These are phyloP conservation scores for Geodia barretti DNA, from an alignment of 37 sponge, comb jelly and placozoan species.

Conservation along the genomic window DNA sequence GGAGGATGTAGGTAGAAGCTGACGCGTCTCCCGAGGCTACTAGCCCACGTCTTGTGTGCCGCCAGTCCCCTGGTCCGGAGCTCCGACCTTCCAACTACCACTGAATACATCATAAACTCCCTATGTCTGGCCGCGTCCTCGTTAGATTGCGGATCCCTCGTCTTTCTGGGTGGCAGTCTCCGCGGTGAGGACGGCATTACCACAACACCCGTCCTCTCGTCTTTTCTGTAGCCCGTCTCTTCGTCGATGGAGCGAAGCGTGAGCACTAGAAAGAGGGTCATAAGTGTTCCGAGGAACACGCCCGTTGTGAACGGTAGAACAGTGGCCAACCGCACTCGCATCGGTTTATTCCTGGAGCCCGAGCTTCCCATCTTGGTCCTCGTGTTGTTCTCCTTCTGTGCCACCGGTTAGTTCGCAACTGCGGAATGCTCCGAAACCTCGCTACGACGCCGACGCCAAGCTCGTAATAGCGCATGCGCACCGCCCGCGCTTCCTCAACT, in stretches of 20 bases:
- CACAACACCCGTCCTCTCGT: not conserved
- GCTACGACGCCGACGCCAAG: too few relatives aligned
- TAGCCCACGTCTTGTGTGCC: slow-evolving; percentile 21
- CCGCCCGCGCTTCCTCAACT: too few relatives aligned
- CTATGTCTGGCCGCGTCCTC: not conserved
- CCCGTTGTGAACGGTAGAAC: slow-evolving; percentile 38
- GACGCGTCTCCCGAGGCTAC: not conserved
- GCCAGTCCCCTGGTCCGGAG: not conserved
- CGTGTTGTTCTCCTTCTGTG: not conserved
- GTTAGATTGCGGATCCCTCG: not conserved
- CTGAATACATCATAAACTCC: slow-evolving; percentile 19
- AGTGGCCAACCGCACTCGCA: slow-evolving; percentile 1
- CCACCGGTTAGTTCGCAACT: not conserved
- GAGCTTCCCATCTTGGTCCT: too few relatives aligned
- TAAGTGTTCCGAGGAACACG: slow-evolving; percentile 38
- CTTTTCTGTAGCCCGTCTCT: not conserved
- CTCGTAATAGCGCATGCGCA: not conserved
- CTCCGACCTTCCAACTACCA: not conserved
- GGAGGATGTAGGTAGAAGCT: slow-evolving; percentile 14
- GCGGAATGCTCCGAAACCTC: not conserved
- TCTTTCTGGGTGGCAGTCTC: not conserved
- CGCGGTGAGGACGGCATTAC: not conserved
- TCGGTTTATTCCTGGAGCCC: too few relatives aligned
- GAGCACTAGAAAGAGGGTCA: slow-evolving; percentile 26
- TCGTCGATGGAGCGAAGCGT: slow-evolving; percentile 44